These are phyloP conservation scores for Cephus nigrinus DNA, from an alignment of 2,888 invertebrate species.

Conservation along the genomic window DNA sequence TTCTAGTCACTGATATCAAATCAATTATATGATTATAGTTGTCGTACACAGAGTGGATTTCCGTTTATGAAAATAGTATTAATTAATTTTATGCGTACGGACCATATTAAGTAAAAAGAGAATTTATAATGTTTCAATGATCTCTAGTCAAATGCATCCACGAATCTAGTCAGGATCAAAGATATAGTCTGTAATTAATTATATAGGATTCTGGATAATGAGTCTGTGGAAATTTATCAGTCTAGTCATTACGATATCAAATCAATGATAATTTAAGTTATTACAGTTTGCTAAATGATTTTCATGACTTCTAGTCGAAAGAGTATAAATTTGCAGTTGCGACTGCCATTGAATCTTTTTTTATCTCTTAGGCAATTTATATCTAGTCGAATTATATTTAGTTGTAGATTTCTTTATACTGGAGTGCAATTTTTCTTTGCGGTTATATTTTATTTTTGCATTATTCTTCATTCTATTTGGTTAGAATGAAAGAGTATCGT, in stretches of 20 bases:
- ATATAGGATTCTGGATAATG: not conserved
- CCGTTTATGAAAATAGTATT: not conserved
- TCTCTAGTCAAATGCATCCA: not conserved
- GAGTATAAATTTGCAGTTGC: not conserved
- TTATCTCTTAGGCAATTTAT: not conserved
- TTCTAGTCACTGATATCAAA: constrained; percentile 14
- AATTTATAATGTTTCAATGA: not conserved
- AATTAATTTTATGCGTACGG: not conserved
- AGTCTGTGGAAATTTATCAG: not conserved
- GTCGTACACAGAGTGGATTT: not conserved
- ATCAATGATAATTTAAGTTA: not conserved
- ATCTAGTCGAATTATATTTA: not conserved
- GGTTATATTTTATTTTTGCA: constrained; percentile 41
- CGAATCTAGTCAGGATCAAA: not conserved
- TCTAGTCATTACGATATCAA: not conserved
- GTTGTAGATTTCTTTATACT: not conserved
- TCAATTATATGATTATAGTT: not conserved
- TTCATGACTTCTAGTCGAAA: not conserved
- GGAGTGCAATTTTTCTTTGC: constrained; percentile 27
- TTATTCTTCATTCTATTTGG: constrained; percentile 50
- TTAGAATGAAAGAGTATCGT: constrained; percentile 55
- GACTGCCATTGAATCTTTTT: not conserved
- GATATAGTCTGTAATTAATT: not conserved
- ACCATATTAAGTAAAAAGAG: not conserved
- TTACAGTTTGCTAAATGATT: not conserved